Percentiles rank a stretch among this genome's conserved stretches.
Conservation (phyloP, 92 coral and sea anemone species). For the Phenganax marumi region DNA sequence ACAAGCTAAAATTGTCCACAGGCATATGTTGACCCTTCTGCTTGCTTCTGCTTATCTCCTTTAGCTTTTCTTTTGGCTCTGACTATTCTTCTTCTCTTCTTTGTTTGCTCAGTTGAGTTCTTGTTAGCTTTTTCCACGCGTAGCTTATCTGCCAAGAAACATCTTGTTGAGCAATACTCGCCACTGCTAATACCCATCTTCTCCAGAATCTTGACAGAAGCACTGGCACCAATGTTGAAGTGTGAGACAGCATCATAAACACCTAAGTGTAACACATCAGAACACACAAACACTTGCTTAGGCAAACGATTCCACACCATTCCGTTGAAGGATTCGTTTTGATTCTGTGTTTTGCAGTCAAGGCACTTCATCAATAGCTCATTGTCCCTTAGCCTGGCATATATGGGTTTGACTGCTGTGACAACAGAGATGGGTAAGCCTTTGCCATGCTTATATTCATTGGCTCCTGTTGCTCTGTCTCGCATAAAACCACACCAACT, state of each 20-base stretch:
- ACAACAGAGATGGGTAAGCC: background rate
- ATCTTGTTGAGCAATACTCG: slow-evolving; percentile 30
- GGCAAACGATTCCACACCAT: slow-evolving; percentile 24
- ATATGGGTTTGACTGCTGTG: background rate
- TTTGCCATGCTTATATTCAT: slow-evolving; percentile 1
- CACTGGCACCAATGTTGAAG: slow-evolving; percentile 55
- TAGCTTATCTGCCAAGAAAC: slow-evolving; percentile 14
- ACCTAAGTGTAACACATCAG: slow-evolving; percentile 45
- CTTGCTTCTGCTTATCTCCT: background rate
- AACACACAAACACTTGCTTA: slow-evolving; percentile 46
- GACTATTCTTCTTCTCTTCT: slow-evolving; percentile 18
- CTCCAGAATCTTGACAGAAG: slow-evolving; percentile 43
- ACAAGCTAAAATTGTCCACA: background rate
- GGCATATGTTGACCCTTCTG: background rate
- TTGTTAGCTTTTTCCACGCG: slow-evolving; percentile 16
- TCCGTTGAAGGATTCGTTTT: background rate
- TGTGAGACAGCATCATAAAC: slow-evolving; percentile 60
- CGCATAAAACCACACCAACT: background rate
- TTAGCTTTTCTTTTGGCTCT: background rate
- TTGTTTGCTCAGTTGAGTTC: slow-evolving; percentile 20
- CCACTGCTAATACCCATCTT: slow-evolving; percentile 54
- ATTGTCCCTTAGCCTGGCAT: background rate
- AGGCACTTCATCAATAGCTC: background rate
- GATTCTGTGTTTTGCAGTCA: background rate
- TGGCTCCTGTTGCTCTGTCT: background rate